Evolutionary conservation across 2,888 invertebrate species (phyloP), one percentile per base, ranked within the genome.

Genomic region (Caenorhabditis panamensis): DNA sequence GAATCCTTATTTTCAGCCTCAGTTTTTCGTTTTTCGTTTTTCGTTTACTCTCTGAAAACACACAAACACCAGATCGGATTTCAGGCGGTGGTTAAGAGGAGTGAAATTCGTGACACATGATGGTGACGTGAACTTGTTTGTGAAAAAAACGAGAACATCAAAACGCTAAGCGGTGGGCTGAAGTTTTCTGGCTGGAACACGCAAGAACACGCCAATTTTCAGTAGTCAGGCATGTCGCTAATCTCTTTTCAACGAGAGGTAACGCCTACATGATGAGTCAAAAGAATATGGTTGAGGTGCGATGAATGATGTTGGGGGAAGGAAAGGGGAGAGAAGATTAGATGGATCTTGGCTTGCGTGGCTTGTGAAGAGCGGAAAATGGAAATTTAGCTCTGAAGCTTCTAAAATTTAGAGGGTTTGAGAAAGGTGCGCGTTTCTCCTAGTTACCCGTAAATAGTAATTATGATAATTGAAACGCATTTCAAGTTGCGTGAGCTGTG

Each of bases 41-140:
- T 13, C 13, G 31, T 6, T 41, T 41, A 11, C 41, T 56, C n/a
- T 36, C 18, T 31, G 28, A 44, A 66, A 41, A 41, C 5, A 41
- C 41, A 6, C 4, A 49, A 64, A 64, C 64, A 41, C 9, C 24
- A 36, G 44, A 58, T 58, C 67, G 18, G 22, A 58, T 67, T 67
- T 67, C 67, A 67, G 54, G 18, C 56, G n/a, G 28, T 18, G n/a
- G 31, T 24, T 13, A 24, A 24, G 22, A 53, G 26, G 56, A 31
- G 36, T 6, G 31, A 28, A 31, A 24, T 24, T n/a, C 22, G 28
- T 20, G 18, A 62, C 28, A 61, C 31, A 18, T 4, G 62, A 28
- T n/a, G 28, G 28, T 31, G 51, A 31, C 51, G 47, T 28, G 13
- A 49, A 20, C 51, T 20, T 53, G 37, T 53, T 66, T 44, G 53